Conservation (phyloP, 2,797 vertebrate genomes). For the Setipinna tenuifilis region DNA sequence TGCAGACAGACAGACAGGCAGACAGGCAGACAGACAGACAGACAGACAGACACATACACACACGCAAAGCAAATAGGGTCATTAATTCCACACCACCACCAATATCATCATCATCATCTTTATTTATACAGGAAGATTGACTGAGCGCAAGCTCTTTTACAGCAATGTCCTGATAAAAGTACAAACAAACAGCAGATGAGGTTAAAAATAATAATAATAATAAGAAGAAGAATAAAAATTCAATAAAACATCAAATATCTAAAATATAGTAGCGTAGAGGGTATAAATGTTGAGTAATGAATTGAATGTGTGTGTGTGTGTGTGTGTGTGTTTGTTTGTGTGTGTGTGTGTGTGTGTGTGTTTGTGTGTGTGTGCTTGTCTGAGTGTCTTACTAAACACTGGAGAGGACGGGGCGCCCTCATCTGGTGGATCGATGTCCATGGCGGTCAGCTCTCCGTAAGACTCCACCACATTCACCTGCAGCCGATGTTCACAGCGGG, state of each 20-base stretch:
- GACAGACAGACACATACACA: slow-evolving; percentile 17
- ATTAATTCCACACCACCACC: not conserved
- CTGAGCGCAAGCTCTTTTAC: too few relatives aligned
- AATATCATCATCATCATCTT: too few relatives aligned
- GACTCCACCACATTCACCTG: slow-evolving; percentile 76
- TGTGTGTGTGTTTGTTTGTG: not conserved
- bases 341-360: not conserved
- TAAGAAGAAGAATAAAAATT: too few relatives aligned
- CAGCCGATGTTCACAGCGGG: slow-evolving; percentile 81
- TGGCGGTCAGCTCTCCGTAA: slow-evolving; percentile 86
- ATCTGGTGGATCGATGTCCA: slow-evolving; percentile 87
- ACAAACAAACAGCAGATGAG: too few relatives aligned
- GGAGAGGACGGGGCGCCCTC: slow-evolving; percentile 55
- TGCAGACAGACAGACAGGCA: slow-evolving; percentile 39
- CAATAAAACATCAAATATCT: too few relatives aligned
- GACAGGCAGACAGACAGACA: not conserved
- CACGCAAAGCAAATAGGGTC: not conserved
- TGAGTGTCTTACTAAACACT: not conserved
- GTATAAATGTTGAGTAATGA: not conserved
- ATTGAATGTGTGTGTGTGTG: not conserved
- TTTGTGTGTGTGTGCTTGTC: not conserved
- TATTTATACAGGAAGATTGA: too few relatives aligned
- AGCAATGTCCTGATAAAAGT: too few relatives aligned
- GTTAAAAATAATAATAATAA: too few relatives aligned
- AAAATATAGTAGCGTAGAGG: too few relatives aligned